Base-by-base conservation (phyloP, 1,140 invertebrate species). In the Eulimnadia texana region DNA sequence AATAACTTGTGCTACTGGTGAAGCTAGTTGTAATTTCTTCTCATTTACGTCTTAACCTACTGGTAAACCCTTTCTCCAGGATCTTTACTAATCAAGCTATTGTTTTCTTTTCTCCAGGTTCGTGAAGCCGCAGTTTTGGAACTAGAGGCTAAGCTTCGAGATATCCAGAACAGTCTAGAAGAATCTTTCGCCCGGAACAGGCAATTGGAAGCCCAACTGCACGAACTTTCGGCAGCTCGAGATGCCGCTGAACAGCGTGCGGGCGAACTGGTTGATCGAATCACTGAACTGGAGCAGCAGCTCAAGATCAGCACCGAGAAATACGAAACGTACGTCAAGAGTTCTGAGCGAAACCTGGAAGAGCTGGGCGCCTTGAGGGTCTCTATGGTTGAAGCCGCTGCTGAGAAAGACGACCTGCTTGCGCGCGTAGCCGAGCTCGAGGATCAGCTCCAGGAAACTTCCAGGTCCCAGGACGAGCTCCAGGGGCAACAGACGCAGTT, bases 181-280 rank as follows among this genome's bases (percentile, higher is more conserved):
- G n/a, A n/a, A n/a, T n/a, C n/a, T n/a, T n/a, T n/a, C n/a, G n/a
- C n/a, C n/a, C n/a, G n/a, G n/a, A n/a, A n/a, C n/a, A n/a, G n/a
- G n/a, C n/a, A n/a, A n/a, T n/a, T n/a, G 55, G 55, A 57, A n/a
- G 23, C 55, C 13, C 22, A 57, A 19, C 55, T 29, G n/a, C 13
- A 20, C 10, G 10, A n/a, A 27, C 9, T 27, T 10, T 57, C 55
- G 10, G 27, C 28, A 57, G 55, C 27, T n/a, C 28, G 27, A 27
- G 55, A 57, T 6, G 9, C 55, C 20, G 55, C 27, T 29, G 27
- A 33, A 19, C 27, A 23, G 3, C 22, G 24, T 29, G 33, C 55
- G 24, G 27, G 22, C 24, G 55, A 57, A 16, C 22, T 57, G 3
- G 22, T 16, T n/a, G 55, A 23, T 28, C 55, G 55, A 2, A 22